These are phyloP conservation scores for Bedellia somnulentella DNA, from an alignment of 2,888 invertebrate genomes.

Conservation along the genomic window DNA sequence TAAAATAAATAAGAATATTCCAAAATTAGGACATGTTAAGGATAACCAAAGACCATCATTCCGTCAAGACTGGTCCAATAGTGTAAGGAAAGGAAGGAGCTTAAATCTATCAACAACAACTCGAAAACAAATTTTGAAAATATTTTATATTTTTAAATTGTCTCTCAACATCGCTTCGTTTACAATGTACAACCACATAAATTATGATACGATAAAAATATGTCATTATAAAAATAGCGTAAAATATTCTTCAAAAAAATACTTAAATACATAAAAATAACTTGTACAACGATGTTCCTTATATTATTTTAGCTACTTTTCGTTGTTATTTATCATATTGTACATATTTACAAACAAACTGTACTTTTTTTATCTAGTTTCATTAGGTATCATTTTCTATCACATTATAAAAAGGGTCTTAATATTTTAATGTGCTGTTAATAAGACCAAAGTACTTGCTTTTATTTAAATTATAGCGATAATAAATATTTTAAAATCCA, in stretches of 20 bases:
- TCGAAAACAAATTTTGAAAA: constrained; percentile 51
- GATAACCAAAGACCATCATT: constrained; percentile 30
- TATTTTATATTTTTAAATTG: constrained; percentile 55
- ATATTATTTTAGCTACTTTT: constrained; percentile 38
- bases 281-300: constrained; percentile 60
- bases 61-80: constrained; percentile 32
- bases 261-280: constrained; percentile 45
- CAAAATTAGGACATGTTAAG: constrained; percentile 15
- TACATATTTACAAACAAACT: constrained; percentile 57
- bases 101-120: constrained; percentile 27
- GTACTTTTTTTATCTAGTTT: constrained; percentile 58
- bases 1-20: constrained; percentile 9
- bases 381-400: constrained; percentile 58
- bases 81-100: constrained; percentile 28
- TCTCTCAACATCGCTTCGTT: constrained; percentile 44
- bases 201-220: constrained; percentile 59
- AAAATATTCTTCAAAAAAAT: constrained; percentile 57
- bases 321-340: constrained; percentile 53
- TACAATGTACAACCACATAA: constrained; percentile 59
- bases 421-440: no score
- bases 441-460: no score
- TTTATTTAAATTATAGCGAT: no score
- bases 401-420: no score
- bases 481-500: no score
- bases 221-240: constrained; percentile 52